These are phyloP conservation scores for Fistularia commersonii DNA, from an alignment of 2,797 vertebrate species.

Conservation along the genomic window DNA sequence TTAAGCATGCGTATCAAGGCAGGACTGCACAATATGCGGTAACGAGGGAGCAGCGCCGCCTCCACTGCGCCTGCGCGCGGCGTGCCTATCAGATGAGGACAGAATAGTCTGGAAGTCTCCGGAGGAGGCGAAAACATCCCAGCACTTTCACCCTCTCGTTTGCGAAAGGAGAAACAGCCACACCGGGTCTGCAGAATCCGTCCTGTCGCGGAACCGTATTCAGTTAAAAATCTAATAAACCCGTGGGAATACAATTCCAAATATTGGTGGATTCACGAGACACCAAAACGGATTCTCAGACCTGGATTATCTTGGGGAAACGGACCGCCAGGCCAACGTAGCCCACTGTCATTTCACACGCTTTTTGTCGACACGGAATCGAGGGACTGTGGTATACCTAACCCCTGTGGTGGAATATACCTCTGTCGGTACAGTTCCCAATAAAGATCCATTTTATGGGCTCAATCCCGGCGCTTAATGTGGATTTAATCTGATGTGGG, in stretches of 20 bases:
- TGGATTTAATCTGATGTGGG: constrained; percentile 44
- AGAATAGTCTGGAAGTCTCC: constrained; percentile 40
- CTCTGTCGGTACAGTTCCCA: constrained; percentile 34
- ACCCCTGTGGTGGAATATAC: constrained; percentile 55
- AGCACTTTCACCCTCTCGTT: constrained; percentile 8
- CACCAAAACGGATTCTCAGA: constrained; percentile 51
- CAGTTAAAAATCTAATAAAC: constrained; percentile 53
- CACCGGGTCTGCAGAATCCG: constrained; percentile 30
- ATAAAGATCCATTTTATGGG: constrained; percentile 51
- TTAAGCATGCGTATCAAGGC: constrained; percentile 34
- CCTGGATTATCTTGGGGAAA: constrained; percentile 62
- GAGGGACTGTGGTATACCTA: constrained; percentile 43
- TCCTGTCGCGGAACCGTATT: constrained; percentile 51
- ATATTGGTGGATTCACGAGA: constrained; percentile 61
- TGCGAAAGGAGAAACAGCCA: constrained; percentile 43
- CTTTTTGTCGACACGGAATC: constrained; percentile 43
- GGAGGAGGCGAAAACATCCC: constrained; percentile 13
- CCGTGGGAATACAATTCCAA: constrained; percentile 59
- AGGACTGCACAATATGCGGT: constrained; percentile 64
- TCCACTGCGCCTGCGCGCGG: constrained; percentile 44
- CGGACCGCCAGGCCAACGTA: constrained; percentile 50
- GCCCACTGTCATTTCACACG: constrained; percentile 41
- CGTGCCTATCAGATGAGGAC: constrained; percentile 47
- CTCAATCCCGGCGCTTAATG: constrained; percentile 40
- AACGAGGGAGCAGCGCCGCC: constrained; percentile 30